Conservation (phyloP, 2,113 vertebrate species). For the Cairina moschata region DNA sequence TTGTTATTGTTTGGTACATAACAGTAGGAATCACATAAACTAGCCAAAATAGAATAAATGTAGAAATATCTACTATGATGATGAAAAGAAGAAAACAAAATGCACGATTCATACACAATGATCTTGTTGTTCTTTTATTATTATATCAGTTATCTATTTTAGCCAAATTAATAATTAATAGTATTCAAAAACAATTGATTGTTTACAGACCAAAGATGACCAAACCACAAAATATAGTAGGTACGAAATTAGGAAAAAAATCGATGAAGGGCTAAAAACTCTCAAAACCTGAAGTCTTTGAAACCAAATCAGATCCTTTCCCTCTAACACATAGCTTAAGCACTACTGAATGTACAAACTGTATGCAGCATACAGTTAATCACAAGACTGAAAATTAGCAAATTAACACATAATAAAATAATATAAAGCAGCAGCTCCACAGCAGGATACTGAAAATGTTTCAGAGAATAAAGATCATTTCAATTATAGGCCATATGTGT, state of each 20-base stretch:
- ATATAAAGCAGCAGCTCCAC: not conserved
- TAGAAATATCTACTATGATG: not conserved
- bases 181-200: not conserved
- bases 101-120: not conserved
- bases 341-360: not conserved
- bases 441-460: conserved; percentile 24
- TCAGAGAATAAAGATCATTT: conserved; percentile 16
- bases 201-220: not conserved
- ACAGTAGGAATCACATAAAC: not conserved
- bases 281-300: not conserved
- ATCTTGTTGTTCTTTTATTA: not conserved
- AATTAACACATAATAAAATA: conserved; percentile 38
- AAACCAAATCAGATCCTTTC: not conserved
- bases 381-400: not conserved
- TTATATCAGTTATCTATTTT: not conserved
- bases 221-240: not conserved
- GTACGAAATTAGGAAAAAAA: not conserved
- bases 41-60: not conserved
- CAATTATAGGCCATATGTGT: not conserved
- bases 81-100: not conserved
- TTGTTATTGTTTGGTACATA: not conserved
- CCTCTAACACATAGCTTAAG: not conserved
- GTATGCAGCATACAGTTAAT: not conserved
- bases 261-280: not conserved
- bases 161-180: not conserved